Evolutionary conservation across 2,113 vertebrate species (phyloP).

Genomic region (Chaetodon trifascialis): DNA sequence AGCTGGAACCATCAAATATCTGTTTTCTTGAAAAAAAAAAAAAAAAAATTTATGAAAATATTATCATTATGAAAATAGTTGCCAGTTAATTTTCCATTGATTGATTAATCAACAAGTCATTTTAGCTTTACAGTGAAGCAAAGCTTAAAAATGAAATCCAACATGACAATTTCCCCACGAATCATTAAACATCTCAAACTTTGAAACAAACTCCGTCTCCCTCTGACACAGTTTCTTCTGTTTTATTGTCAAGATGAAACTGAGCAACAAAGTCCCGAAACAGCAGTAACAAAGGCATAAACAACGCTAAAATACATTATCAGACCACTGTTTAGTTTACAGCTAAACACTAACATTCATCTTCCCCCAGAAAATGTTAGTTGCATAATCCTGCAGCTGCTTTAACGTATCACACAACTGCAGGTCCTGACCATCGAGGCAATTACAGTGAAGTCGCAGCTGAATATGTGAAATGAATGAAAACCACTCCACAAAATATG

Average conservation of each 20-base stretch:
- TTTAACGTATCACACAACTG: constrained; percentile 38
- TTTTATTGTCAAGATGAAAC: neutral
- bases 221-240: neutral
- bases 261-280: neutral
- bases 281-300: neutral
- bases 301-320: constrained; percentile 1
- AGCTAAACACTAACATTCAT: neutral
- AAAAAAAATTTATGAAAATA: neutral
- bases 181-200: neutral
- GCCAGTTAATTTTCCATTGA: neutral
- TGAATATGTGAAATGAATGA: constrained; percentile 22
- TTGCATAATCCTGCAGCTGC: constrained; percentile 32
- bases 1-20: neutral
- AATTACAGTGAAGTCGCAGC: constrained; percentile 31
- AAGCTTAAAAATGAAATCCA: neutral
- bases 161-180: neutral
- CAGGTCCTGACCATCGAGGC: constrained; percentile 18
- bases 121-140: neutral
- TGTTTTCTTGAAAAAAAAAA: neutral
- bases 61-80: neutral
- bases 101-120: neutral
- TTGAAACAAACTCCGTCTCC: neutral
- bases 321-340: neutral
- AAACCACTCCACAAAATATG: constrained; percentile 14
- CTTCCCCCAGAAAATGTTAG: constrained; percentile 10